Base-by-base conservation (phyloP, 2,888 invertebrate species). In the Aspidiotus destructor region DNA sequence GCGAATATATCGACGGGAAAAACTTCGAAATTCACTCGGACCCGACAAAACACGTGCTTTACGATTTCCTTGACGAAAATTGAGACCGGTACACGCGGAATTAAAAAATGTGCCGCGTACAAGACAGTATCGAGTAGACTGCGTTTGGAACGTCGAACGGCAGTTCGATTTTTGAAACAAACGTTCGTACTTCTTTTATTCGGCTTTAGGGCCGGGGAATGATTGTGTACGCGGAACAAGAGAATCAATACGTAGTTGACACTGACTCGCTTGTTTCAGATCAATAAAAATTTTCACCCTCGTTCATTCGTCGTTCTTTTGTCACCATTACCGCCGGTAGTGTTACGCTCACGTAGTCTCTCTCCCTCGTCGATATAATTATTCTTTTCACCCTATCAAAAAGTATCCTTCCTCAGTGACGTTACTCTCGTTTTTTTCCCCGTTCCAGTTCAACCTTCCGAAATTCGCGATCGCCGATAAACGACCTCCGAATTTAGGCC, bases 231-330 rank as follows among this genome's bases (percentile, higher is more conserved):
- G 58, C 63, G 63, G 63, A 41, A 55, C 63, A 63, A 58, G 44
- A 44, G 67, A 67, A 67, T 67, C 67, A 67, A 67, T 67, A 67
- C 17, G 17, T 60, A 67, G 67, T 67, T 67, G 67, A 67, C 67
- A 67, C 67, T 67, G 67, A 67, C 67, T 67, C 67, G 58, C 60
- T 67, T 58, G 67, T 67, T 67, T 58, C 58, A 48, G 67, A 67
- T 67, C 67, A 67, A 67, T 67, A 67, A 67, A 67, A 67, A 67
- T 67, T 67, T 60, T 67, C 67, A 67, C 67, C 67, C 67, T 67
- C 67, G 67, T 67, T 67, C 58, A 42, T 60, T 58, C 65, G 58
- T 65, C 40, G 65, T 65, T 67, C 67, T 67, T 67, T 67, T 67
- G 67, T 67, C 67, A 67, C 67, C 64, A 60, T 48, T 65, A 53